Evolutionary conservation across 2,797 vertebrate genomes (phyloP).

Genomic region (Gambusia yucatana): DNA sequence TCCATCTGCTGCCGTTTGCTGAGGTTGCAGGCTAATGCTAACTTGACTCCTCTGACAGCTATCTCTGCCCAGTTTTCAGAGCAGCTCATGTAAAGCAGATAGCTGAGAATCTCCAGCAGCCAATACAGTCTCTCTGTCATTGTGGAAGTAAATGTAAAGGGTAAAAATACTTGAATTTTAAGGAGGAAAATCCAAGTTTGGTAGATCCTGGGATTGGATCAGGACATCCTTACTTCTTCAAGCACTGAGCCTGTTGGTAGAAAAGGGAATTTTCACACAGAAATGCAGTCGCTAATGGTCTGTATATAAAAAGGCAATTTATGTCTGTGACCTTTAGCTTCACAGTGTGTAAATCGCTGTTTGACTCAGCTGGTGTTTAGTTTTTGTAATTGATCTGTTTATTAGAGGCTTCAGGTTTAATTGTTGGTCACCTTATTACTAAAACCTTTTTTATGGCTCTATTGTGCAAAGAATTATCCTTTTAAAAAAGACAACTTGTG

Average conservation of each 20-base stretch:
- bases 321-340: not conserved
- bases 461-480: not conserved
- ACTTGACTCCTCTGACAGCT: not conserved
- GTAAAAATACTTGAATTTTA: not conserved
- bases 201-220: not conserved
- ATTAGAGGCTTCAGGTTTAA: not conserved
- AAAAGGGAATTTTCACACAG: not conserved
- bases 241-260: not conserved
- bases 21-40: not conserved
- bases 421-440: not conserved
- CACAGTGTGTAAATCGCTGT: not conserved
- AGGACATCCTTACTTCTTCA: not conserved
- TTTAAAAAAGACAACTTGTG: not conserved
- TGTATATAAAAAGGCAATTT: not conserved
- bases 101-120: not conserved
- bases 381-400: not conserved
- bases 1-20: not conserved
- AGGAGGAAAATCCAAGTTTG: not conserved
- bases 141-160: not conserved
- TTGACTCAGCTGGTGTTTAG: not conserved
- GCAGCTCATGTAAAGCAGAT: not conserved
- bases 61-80: not conserved
- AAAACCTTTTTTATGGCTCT: not conserved
- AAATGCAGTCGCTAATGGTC: not conserved
- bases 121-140: not conserved